Evolutionary conservation across 2,113 vertebrate genomes (phyloP).

Genomic region (Opisthocomus hoazin): DNA sequence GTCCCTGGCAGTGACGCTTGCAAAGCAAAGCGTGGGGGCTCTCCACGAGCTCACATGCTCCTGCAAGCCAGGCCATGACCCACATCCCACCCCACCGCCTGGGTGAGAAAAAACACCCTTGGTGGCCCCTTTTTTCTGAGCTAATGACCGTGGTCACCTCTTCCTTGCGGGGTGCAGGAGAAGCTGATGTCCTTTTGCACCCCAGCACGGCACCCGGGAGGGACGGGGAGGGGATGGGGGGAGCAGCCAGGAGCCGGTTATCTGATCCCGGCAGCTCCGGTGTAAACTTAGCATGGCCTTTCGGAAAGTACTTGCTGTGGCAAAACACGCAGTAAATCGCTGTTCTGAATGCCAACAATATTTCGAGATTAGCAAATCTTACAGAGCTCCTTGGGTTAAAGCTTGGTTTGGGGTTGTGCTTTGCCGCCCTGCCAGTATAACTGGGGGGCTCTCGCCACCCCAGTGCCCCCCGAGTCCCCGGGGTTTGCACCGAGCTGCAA

Average conservation of each 20-base stretch:
- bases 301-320: conserved; percentile 31
- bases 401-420: not conserved
- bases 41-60: not conserved
- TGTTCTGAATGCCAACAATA: conserved; percentile 54
- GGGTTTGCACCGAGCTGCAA: not conserved
- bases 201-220: not conserved
- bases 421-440: not conserved
- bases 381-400: not conserved
- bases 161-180: not conserved
- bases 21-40: not conserved
- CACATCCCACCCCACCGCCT: not conserved
- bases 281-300: conserved; percentile 71
- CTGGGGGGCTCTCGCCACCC: not conserved
- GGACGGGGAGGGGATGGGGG: accelerated
- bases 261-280: conserved; percentile 1
- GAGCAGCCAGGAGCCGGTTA: not conserved
- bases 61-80: not conserved
- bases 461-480: accelerated
- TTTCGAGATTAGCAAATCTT: conserved; percentile 51
- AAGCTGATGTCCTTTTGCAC: not conserved
- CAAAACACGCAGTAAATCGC: conserved; percentile 36
- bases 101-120: accelerated
- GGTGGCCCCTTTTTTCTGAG: not conserved
- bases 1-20: not conserved
- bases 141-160: accelerated